Base-by-base conservation (phyloP, 1,140 invertebrate genomes). In the Listronotus bonariensis region DNA sequence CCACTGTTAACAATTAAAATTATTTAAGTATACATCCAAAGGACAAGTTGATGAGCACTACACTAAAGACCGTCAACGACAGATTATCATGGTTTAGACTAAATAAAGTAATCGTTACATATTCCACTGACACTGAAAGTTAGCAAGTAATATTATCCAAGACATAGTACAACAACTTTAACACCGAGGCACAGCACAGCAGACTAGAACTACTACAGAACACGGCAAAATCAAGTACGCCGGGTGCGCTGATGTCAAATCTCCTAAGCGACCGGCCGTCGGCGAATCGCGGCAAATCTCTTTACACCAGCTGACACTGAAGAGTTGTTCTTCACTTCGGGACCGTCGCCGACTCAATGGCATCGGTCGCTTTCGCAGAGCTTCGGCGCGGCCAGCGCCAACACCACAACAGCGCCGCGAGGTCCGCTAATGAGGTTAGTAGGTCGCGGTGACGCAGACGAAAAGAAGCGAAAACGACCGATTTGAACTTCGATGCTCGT, bases 341-440 rank as follows among this genome's bases (percentile, higher is more conserved):
- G 43, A 72, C 74, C 72, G 72, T 69, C 71, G 55, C 63, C 71
- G 32, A 74, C 74, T 76, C 72, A 75, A 75, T 76, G 74, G 69
- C 68, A 68, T 58, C 61, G 53, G 57, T 46, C 34, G 54, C 43
- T 51, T 51, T 65, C 63, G 63, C 51, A 10, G 14, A 20, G 41
- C 55, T 26, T 45, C 64, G 55, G 18, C 46, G 41, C 26, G 55
- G 38, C 56, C 49, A 58, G 49, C 45, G 38, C 54, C 54, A 51
- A 62, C 49, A 53, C 41, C 52, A 38, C 64, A 54, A 53, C 56
- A 49, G 56, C 64, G 67, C 67, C 70, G 74, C 72, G 74, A 76
- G 74, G 73, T 70, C 74, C 68, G 67, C 73, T 61, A 77, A 73
- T 74, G 74, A 68, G 75, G 75, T 77, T 76, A 77, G 73, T 77